A percentile compares a stretch with the other conserved stretches of the same genome.
phyloP scores from a whole-genome alignment of 2,888 invertebrate genomes.

The Limnephilus lunatus region DNA sequence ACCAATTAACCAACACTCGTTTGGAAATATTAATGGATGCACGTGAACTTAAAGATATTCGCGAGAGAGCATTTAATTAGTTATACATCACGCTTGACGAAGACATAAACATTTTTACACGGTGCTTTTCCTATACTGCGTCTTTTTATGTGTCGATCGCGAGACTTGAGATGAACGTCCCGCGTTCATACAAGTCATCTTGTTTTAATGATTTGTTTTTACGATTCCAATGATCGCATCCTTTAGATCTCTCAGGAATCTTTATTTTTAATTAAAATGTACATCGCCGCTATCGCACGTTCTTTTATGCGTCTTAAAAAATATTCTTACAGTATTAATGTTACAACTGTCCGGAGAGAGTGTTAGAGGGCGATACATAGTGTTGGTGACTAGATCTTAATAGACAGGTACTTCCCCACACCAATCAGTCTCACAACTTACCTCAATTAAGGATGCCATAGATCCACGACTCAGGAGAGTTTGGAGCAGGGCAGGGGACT shows the following conservation, averaged over 20 bases:
- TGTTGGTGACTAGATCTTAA: too few species aligned
- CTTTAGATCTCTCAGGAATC: background rate
- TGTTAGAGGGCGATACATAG: too few species aligned
- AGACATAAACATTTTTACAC: slow-evolving; percentile 2
- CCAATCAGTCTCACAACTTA: too few species aligned
- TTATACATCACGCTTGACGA: slow-evolving; percentile 33
- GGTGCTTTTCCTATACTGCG: background rate
- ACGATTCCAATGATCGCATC: background rate
- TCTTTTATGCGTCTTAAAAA: background rate
- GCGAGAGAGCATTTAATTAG: slow-evolving; percentile 42
- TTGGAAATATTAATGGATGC: background rate
- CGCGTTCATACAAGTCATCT: background rate
- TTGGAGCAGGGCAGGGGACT: too few species aligned
- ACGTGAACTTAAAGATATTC: background rate
- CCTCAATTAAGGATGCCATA: too few species aligned
- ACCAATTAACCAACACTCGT: background rate
- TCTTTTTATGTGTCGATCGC: background rate
- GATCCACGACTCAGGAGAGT: too few species aligned
- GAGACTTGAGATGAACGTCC: background rate
- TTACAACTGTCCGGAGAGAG: background rate
- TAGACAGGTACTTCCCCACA: too few species aligned
- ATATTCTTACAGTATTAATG: background rate
- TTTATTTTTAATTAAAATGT: background rate
- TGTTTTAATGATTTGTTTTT: slow-evolving; percentile 13
- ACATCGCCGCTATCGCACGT: background rate